Evolutionary conservation across 1,140 invertebrate species (phyloP), one percentile per base, ranked within the genome.

Genomic region (Neodiprion virginianus): DNA sequence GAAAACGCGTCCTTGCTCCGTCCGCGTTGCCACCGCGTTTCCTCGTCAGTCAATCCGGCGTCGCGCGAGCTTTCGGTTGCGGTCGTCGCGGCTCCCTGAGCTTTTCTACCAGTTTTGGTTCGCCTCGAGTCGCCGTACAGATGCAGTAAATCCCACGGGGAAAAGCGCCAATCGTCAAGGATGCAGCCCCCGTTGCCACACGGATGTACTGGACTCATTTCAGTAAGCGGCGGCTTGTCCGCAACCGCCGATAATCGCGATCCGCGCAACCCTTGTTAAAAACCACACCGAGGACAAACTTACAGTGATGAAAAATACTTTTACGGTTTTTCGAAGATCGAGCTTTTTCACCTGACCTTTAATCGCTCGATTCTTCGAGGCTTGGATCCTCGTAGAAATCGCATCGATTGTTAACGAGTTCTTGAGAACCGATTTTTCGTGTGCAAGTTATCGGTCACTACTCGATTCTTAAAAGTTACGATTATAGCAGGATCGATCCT

Each of bases 1-100:
- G 77, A 77, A 81, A 77, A 80, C 28, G 28, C 28, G 28, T 40
- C 5, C 28, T 40, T 40, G 5, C 79, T 75, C 80, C 80, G 80
- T 79, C 78, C 73, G 79, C 76, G 79, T 78, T 77, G 81, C 76
- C 70, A 79, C 83, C 80, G 81, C 76, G 66, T 79, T 81, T 71
- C 78, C 79, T 61, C 76, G 70, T 49, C 76, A 73, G 40, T 74
- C 81, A 71, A 65, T 73, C 28, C 50, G n/a, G 74, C 66, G 72
- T 68, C 69, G 48, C 73, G 65, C 72, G 68, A 74, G 72, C 73
- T 69, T 50, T 74, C 66, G 28, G 69, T 50, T 40, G 67, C 72
- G 71, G 68, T 74, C 70, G 72, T 71, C 72, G 50, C 71, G 78
- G 73, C 78, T 75, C 28, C 49, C 73, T 71, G 49, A 65, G 69